Base-by-base conservation (phyloP, 2,888 invertebrate species). In the Dorcus parallelipipedus region DNA sequence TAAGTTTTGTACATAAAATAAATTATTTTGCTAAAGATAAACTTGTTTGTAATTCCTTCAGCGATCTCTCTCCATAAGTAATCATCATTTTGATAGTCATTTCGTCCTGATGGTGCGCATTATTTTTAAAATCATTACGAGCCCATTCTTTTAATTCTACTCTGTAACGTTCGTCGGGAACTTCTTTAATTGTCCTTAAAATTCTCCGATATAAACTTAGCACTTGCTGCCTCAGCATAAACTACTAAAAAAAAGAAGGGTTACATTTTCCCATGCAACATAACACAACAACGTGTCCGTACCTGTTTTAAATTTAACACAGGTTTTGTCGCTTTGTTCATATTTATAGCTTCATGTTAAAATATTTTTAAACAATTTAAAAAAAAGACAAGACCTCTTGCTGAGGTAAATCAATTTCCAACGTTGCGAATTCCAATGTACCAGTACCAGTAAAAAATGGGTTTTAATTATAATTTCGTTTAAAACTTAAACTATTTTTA, bases 181-280 rank as follows among this genome's bases (percentile, higher is more conserved):
- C 85, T 69, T 83, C 78, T 55, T 81, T 83, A 50, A 90, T 82
- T 6, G 88, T 82, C 52, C 87, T 83, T 66, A 91, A 83, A 60
- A 93, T 87, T 62, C 87, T 84, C 63, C 89, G 81, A 70, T 93
- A 93, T 0, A 93, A 76, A 68, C 86, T 87, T 17, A 92, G 74
- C 0, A 92, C 92, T 78, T 93, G 88, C 78, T 89, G 87, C 9
- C 90, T 85, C 38, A 91, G 75, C 76, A 93, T 83, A 75, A 93
- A 93, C 93, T 93, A 76, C 26, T 83, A 84, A 58, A 53, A 40
- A 33, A 48, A 43, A 52, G 7, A 9, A 20, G 23, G 26, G 42
- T 54, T 54, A 48, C 38, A 9, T 33, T 33, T 33, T 33, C 3
- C 20, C 23, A 23, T 47, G 3, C 38, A 48, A 33, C 38, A 23